Conservation (phyloP, 92 coral and sea anemone species). For the Zoanthus sociatus region DNA sequence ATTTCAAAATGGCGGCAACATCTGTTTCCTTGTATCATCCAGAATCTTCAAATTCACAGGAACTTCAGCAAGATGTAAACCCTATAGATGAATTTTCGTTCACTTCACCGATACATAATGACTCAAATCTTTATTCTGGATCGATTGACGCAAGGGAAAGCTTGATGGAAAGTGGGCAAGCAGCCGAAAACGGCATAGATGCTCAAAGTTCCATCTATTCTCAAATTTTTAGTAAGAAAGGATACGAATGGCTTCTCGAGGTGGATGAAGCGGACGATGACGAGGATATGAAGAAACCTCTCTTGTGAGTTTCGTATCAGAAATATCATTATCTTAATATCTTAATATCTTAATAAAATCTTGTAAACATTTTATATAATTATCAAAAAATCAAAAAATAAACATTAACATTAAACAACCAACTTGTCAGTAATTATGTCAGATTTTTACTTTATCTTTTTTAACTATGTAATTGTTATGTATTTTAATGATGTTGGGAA, state of each 20-base stretch:
- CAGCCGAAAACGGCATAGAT: constrained; percentile 52
- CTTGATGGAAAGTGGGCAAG: constrained; percentile 68
- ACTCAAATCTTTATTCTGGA: constrained; percentile 82
- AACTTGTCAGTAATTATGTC: too few relatives aligned
- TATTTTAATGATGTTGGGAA: too few relatives aligned
- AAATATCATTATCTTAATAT: background rate
- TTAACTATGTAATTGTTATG: too few relatives aligned
- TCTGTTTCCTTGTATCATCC: constrained; percentile 96
- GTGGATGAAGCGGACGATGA: constrained; percentile 95
- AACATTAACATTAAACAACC: too few relatives aligned
- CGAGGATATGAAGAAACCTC: constrained; percentile 90
- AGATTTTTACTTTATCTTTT: too few relatives aligned
- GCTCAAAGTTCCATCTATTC: constrained; percentile 81
- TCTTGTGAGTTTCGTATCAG: constrained; percentile 74
- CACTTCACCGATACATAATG: constrained; percentile 78
- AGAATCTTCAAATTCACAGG: constrained; percentile 60
- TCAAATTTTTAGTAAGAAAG: constrained; percentile 88
- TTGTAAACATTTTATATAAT: background rate
- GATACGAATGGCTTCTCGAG: constrained; percentile 95
- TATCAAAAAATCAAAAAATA: too few relatives aligned
- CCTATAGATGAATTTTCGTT: constrained; percentile 90
- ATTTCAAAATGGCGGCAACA: constrained; percentile 92
- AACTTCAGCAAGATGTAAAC: constrained; percentile 68
- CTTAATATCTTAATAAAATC: background rate
- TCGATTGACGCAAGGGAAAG: constrained; percentile 84